Percentiles rank a stretch among this genome's conserved stretches.
Evolutionary conservation across 2,888 invertebrate species (phyloP).

Genomic region (Arenicola marina): DNA sequence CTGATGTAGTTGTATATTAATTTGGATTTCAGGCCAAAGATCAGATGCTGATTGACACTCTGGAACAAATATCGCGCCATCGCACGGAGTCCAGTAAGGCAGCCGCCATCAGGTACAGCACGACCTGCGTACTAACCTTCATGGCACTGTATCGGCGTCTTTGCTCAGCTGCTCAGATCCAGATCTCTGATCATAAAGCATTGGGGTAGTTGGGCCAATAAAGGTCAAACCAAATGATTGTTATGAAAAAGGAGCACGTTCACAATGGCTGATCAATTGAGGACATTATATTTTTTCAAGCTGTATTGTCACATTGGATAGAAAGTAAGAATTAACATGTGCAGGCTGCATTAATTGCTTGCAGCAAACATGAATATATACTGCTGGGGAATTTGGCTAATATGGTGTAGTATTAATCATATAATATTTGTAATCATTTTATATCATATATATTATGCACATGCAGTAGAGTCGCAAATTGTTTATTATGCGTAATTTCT

Average conservation of each 20-base stretch:
- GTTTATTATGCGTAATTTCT: neutral
- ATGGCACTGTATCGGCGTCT: too few relatives aligned
- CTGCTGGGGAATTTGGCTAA: too few relatives aligned
- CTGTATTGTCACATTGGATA: too few relatives aligned
- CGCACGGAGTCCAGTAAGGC: constrained; percentile 53
- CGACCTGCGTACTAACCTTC: too few relatives aligned
- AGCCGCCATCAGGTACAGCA: constrained; percentile 52
- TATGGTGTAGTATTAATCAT: too few relatives aligned
- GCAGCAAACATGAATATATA: too few relatives aligned
- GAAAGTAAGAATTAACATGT: too few relatives aligned
- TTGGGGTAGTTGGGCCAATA: neutral
- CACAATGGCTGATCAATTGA: too few relatives aligned
- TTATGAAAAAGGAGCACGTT: neutral
- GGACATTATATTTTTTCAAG: too few relatives aligned
- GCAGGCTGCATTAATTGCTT: too few relatives aligned
- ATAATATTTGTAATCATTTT: neutral
- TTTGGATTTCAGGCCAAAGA: constrained; percentile 52
- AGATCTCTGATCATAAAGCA: too few relatives aligned
- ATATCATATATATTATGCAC: neutral
- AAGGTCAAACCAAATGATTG: neutral
- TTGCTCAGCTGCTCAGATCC: too few relatives aligned
- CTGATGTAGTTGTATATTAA: neutral
- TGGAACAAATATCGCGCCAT: constrained; percentile 56
- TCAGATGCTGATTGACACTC: constrained; percentile 52
- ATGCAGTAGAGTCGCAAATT: neutral